Evolutionary conservation across 53 echinoderm and acorn worm species (phyloP).

Genomic region (Luidia sarsii): DNA sequence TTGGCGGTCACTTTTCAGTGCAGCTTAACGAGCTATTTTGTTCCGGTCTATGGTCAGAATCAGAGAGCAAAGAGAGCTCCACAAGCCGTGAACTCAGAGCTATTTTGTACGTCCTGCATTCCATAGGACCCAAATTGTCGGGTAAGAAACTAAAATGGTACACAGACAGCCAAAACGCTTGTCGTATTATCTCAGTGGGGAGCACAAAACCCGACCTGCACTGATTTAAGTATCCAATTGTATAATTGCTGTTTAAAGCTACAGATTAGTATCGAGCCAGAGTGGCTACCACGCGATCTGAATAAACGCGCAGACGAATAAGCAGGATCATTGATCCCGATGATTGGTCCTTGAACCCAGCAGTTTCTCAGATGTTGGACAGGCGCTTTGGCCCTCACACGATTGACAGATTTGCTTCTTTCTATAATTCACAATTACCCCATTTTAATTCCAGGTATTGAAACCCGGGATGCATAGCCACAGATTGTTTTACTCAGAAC

Average conservation of each 20-base stretch:
- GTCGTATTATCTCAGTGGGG: conserved; percentile 41
- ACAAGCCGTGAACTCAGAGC: too few relatives aligned
- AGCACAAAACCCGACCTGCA: conserved; percentile 9
- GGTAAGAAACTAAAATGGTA: conserved; percentile 48
- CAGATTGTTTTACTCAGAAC: conserved; percentile 36
- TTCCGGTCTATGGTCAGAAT: not conserved
- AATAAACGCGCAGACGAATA: not conserved
- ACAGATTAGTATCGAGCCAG: not conserved
- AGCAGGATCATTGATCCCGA: conserved; percentile 11
- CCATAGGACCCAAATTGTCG: too few relatives aligned
- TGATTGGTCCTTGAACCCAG: conserved; percentile 45
- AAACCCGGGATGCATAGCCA: not conserved
- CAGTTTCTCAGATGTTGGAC: conserved; percentile 9
- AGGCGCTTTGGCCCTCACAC: conserved; percentile 22
- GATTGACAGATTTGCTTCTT: conserved; percentile 36
- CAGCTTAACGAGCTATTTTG: not conserved
- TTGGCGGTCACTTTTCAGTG: conserved; percentile 22
- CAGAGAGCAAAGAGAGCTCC: too few relatives aligned
- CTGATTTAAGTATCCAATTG: conserved; percentile 11
- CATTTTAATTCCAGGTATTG: not conserved
- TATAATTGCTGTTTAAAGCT: not conserved
- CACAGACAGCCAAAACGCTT: too few relatives aligned
- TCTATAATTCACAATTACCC: conserved; percentile 17
- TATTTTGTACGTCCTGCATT: too few relatives aligned
- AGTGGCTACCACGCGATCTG: conserved; percentile 14